Conservation (phyloP, 2,888 invertebrate genomes). For the Cryptosula pallasiana region DNA sequence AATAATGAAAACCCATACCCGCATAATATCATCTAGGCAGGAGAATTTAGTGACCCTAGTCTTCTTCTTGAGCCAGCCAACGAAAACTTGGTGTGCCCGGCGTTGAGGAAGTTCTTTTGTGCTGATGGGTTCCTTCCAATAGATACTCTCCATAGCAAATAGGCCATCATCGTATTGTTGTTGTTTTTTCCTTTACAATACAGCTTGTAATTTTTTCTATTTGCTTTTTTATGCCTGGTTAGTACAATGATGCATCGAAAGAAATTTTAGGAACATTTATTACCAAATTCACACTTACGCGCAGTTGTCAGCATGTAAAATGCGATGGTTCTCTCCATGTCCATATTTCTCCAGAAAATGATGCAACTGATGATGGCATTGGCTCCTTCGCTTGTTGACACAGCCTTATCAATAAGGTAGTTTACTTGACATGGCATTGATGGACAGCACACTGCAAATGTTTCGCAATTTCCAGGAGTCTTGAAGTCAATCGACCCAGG, state of each 20-base stretch:
- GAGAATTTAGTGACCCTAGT: background rate
- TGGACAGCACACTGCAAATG: background rate
- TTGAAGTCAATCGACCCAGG: background rate
- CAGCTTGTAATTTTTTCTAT: too few species aligned
- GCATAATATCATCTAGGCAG: background rate
- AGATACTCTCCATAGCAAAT: constrained; percentile 28
- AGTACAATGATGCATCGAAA: too few species aligned
- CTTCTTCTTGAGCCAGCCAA: constrained; percentile 3
- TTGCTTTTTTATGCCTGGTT: too few species aligned
- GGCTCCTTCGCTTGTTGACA: background rate
- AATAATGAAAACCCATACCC: too few species aligned
- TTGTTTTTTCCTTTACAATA: constrained; percentile 31
- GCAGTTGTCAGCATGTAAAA: background rate
- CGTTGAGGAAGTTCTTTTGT: background rate
- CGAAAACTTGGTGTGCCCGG: constrained; percentile 5
- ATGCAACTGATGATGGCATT: background rate
- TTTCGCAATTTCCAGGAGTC: background rate
- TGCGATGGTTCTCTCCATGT: background rate
- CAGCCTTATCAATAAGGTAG: background rate
- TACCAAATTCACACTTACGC: background rate
- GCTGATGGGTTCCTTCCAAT: constrained; percentile 15
- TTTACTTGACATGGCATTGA: background rate
- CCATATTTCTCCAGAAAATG: background rate
- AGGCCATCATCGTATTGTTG: constrained; percentile 30
- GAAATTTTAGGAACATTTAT: too few species aligned